Evolutionary conservation across 2,113 vertebrate genomes (phyloP), one percentile per base, ranked within the genome.

Genomic region (Monopterus albus): DNA sequence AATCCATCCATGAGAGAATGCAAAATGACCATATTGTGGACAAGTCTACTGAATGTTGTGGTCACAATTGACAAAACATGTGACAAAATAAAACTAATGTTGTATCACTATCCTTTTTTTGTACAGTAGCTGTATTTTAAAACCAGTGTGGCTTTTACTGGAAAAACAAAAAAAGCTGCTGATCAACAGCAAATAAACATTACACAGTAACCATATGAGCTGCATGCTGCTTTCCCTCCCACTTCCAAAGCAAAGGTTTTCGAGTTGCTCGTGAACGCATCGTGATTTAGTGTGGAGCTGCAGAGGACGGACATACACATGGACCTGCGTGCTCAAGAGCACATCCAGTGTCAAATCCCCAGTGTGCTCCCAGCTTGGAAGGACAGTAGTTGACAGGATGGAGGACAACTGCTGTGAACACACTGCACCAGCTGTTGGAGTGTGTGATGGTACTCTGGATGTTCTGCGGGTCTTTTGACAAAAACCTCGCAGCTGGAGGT

Each of bases 211-310:
- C 6, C 12, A 5, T 1, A 13, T 39, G 40, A 49, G 31, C 40
- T 40, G 40, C 4, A 18, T 13, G 26, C 20, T 7, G 11, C 28
- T 8, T 57, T 2, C 9, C n/a, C 7, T 46, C 23, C 42, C 33
- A 2, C 33, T 18, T n/a, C 8, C 17, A 9, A 23, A 9, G 18
- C 3, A 0, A 11, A 11, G 8, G 1, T 59, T 71, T 60, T 3
- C 40, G 46, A 47, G 62, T 13, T 7, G 33, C 2, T 8, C 59
- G 0, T 84, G 78, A 85, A 87, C 47, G 82, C 78, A 31, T 1
- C 82, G 5, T 8, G 15, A 0, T 23, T 1, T 1, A 15, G 47
- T 3, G 2, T 4, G 10, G 18, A 21, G 46, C 40, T 23, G 28
- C 21, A 8, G 3, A 2, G 7, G 18, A 0, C 31, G 6, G 59